These are phyloP conservation scores for Gobius niger DNA, from an alignment of 2,113 vertebrate genomes.

Conservation along the genomic window DNA sequence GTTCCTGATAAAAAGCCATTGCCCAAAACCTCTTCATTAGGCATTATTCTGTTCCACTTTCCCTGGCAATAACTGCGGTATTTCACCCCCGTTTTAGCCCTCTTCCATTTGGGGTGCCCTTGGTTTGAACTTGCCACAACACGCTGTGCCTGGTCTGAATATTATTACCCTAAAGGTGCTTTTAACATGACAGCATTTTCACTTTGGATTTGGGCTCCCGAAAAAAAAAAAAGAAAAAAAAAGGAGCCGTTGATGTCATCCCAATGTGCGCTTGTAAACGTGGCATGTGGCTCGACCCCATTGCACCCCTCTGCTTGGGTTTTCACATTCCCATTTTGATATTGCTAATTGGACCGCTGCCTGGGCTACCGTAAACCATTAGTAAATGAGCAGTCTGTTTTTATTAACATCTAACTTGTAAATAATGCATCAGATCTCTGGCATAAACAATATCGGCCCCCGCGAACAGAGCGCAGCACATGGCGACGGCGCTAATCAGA, in stretches of 20 bases:
- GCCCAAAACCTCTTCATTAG: neutral
- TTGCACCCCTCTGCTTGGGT: constrained; percentile 16
- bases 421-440: constrained; percentile 97
- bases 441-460: constrained; percentile 77
- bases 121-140: constrained; percentile 11
- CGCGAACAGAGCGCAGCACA: constrained; percentile 54
- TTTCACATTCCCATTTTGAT: constrained; percentile 81
- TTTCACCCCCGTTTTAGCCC: constrained; percentile 1
- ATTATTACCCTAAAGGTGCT: constrained; percentile 17
- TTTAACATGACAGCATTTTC: constrained; percentile 37
- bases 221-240: constrained; percentile 8
- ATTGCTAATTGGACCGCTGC: constrained; percentile 89
- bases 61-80: neutral
- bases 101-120: constrained; percentile 16
- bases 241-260: constrained; percentile 21
- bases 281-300: constrained; percentile 30
- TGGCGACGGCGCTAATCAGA: constrained; percentile 56
- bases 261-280: constrained; percentile 50
- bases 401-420: constrained; percentile 97
- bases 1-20: neutral
- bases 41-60: neutral
- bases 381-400: constrained; percentile 97
- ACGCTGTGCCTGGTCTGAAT: constrained; percentile 17
- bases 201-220: constrained; percentile 34
- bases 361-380: constrained; percentile 93